phyloP scores from a whole-genome alignment of 2,113 vertebrate species.

The Myiozetetes cayanensis region DNA sequence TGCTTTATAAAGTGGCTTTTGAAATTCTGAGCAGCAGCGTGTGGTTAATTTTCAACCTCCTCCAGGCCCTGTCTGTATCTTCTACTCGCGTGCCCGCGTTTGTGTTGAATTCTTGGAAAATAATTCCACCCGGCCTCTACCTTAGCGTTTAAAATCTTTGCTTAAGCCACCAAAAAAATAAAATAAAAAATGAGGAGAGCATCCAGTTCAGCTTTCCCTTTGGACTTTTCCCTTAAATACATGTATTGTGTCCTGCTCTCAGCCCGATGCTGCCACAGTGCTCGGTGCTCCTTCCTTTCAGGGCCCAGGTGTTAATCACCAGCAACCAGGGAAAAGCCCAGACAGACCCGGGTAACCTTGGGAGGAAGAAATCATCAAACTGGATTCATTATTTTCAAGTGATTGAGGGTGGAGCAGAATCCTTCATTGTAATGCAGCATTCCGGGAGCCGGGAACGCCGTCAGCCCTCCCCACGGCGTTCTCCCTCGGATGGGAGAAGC shows the following conservation, averaged over 20 bases:
- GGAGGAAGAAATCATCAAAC: slow-evolving; percentile 40
- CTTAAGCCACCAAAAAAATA: background rate
- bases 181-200: fast-evolving
- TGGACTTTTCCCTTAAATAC: background rate
- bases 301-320: slow-evolving; percentile 12
- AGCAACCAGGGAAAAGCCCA: background rate
- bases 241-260: background rate
- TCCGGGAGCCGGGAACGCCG: fast-evolving
- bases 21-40: background rate
- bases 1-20: slow-evolving; percentile 60
- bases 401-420: slow-evolving; percentile 6
- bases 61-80: background rate
- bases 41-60: background rate
- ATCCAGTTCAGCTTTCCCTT: background rate
- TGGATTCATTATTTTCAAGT: slow-evolving; percentile 46
- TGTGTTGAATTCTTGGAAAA: background rate
- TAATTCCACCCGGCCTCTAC: background rate
- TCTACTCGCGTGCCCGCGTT: fast-evolving
- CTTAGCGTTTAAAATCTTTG: fast-evolving
- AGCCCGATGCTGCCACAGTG: background rate
- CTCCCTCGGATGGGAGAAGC: fast-evolving
- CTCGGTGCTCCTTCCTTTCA: background rate
- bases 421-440: background rate
- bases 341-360: background rate
- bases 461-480: background rate